Base-by-base conservation (phyloP, 2,888 invertebrate species). In the Pandemis heparana region DNA sequence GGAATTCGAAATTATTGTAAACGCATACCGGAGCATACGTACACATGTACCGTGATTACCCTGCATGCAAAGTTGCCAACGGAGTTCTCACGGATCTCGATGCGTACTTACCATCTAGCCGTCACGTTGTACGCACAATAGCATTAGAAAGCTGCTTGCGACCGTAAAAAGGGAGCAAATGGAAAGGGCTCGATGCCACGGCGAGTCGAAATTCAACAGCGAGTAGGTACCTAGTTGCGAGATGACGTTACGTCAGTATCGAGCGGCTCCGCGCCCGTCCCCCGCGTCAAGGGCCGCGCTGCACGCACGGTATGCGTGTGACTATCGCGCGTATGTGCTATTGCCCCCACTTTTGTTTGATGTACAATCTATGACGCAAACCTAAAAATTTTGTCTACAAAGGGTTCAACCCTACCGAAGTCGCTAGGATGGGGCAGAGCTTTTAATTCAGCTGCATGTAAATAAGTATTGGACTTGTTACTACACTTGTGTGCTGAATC, bases 381-480 rank as follows among this genome's bases (percentile, higher is more conserved):
- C 82, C 86, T 86, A 83, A 88, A 88, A 88, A 84, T 82, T 82
- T 81, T 74, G 83, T 91, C 90, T 89, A 89, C 89, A 92, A 89
- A 92, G 94, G 94, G 94, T 92, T 89, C 85, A 92, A 94, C 94
- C 94, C 94, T 92, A 92, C 86, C 81, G 83, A 87, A 84, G 80
- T 87, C 68, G 41, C 85, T 84, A 90, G 89, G 92, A 92, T 92
- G 93, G 93, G 90, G 90, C 89, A 83, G 82, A 86, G 85, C 88
- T 92, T 91, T 92, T 91, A 92, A 90, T 92, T 88, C 85, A 87
- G 81, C 88, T 89, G 90, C 91, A 94, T 93, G 90, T 92, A 92
- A 93, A 94, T 94, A 90, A 91, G 89, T 90, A 91, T 92, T 89
- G 89, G 88, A 92, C 92, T 92, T 91, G 92, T 91, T 90, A 87